phyloP scores from a whole-genome alignment of 2,888 invertebrate genomes.

The Tenthredo livida region DNA sequence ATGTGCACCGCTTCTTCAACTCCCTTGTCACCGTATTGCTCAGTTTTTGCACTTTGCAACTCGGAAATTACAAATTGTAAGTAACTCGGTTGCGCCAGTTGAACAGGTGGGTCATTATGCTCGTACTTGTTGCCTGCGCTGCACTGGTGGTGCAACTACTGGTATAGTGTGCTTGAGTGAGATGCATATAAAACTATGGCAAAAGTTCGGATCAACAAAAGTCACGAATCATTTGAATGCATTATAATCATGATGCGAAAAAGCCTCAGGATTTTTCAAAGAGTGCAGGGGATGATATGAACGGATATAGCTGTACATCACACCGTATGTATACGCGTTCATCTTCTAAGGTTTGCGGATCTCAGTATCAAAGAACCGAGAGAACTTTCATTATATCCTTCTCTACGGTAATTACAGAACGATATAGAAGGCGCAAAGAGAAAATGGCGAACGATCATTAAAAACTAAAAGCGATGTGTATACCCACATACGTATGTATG shows the following conservation, averaged over 20 bases:
- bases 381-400: background rate
- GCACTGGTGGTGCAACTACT: background rate
- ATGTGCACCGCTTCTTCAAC: background rate
- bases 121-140: conserved; percentile 43
- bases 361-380: background rate
- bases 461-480: background rate
- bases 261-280: background rate
- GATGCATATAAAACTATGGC: background rate
- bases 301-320: background rate
- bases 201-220: background rate
- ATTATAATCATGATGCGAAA: background rate
- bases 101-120: conserved; percentile 68
- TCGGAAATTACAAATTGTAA: conserved; percentile 26
- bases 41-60: conserved; percentile 2
- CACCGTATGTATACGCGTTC: background rate
- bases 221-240: background rate
- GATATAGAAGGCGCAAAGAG: background rate
- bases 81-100: background rate
- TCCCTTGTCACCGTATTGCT: background rate
- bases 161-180: background rate
- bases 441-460: conserved; percentile 9
- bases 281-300: background rate
- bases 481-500: background rate
- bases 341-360: background rate
- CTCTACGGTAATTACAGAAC: background rate